These are phyloP conservation scores for Bombus breviceps DNA, from an alignment of 1,140 invertebrate species.

Conservation along the genomic window DNA sequence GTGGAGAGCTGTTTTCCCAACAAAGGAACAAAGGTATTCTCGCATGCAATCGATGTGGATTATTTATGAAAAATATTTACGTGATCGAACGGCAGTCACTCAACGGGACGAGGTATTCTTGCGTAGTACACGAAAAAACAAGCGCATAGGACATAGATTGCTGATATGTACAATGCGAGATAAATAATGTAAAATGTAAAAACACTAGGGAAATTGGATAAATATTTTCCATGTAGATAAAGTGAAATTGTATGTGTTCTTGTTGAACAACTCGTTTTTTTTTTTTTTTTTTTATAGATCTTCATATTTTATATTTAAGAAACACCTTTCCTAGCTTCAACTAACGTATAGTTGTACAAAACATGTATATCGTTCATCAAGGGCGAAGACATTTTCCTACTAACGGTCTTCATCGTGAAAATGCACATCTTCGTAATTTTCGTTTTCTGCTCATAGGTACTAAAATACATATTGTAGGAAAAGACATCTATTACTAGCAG, in stretches of 20 bases:
- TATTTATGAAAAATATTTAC: constrained; percentile 38
- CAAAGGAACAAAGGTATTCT: constrained; percentile 10
- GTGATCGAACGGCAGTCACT: background rate
- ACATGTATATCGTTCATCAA: background rate
- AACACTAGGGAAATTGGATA: background rate
- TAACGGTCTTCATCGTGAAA: no score
- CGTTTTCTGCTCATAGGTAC: no score
- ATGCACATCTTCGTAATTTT: background rate
- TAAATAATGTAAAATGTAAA: background rate
- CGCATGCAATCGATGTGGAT: background rate
- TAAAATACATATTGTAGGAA: no score
- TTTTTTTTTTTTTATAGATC: background rate
- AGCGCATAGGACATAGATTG: background rate
- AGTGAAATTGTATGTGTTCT: background rate
- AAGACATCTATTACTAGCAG: no score
- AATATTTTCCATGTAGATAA: background rate
- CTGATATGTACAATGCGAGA: no score
- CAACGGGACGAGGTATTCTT: background rate
- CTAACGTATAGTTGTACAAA: background rate
- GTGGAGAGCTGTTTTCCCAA: background rate
- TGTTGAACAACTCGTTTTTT: no score
- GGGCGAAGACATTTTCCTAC: background rate
- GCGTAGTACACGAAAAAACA: background rate
- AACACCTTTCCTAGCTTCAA: background rate
- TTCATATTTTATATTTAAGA: background rate